A percentile compares a stretch with the other conserved stretches of the same genome.
These are phyloP conservation scores for Hedya salicella DNA, from an alignment of 2,888 invertebrate species.

Conservation along the genomic window DNA sequence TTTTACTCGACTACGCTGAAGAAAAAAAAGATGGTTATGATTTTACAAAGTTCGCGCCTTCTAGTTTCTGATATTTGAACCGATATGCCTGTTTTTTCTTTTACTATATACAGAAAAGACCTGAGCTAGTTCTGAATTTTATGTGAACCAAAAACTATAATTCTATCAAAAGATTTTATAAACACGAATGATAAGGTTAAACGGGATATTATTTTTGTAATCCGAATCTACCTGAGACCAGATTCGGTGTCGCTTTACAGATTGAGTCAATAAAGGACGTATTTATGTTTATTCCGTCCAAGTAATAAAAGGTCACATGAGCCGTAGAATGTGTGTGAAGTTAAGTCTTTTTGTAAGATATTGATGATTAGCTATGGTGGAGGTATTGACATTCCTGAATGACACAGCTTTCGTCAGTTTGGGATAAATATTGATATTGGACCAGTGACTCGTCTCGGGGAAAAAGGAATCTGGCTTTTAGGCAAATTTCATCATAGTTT, in stretches of 20 bases:
- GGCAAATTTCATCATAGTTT: no score
- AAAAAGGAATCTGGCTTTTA: no score
- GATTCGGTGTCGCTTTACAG: slow-evolving; percentile 15
- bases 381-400: neutral
- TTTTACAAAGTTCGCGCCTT: no score
- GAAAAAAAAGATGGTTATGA: no score
- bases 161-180: no score
- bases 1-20: no score
- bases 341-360: neutral
- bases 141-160: no score
- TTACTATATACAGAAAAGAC: no score
- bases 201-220: slow-evolving; percentile 7
- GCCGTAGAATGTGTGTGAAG: neutral
- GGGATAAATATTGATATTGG: neutral
- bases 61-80: no score
- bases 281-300: neutral
- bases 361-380: neutral
- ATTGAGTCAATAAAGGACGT: slow-evolving; percentile 15
- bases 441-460: no score
- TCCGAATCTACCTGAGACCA: slow-evolving; percentile 20
- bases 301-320: neutral
- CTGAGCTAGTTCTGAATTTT: no score
- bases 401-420: neutral
- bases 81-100: no score
- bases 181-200: neutral